Percentiles rank a stretch among this genome's conserved stretches.
phyloP scores from a whole-genome alignment of 1,140 invertebrate species.

The Tetraneura akinire region DNA sequence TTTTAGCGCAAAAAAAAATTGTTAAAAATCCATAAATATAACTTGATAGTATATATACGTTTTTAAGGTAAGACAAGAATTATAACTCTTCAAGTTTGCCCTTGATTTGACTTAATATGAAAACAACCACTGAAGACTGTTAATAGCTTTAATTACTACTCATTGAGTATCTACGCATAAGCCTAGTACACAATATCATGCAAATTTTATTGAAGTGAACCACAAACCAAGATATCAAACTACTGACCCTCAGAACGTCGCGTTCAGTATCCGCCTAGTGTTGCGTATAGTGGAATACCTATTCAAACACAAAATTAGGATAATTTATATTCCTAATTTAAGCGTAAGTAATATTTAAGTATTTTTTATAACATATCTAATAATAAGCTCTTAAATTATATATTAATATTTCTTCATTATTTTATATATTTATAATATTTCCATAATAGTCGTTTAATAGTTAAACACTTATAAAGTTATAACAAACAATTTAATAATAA shows the following conservation, averaged over 20 bases:
- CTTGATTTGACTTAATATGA: slow-evolving; percentile 45
- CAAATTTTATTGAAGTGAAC: slow-evolving; percentile 47
- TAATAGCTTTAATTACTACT: slow-evolving; percentile 47
- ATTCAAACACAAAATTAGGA: neutral
- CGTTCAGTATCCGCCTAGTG: slow-evolving; percentile 39
- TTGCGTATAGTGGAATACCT: slow-evolving; percentile 23
- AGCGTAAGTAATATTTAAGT: slow-evolving; percentile 15
- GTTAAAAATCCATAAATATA: neutral
- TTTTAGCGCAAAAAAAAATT: neutral
- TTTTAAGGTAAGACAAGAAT: slow-evolving; percentile 3
- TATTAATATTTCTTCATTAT: no score
- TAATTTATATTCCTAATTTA: neutral
- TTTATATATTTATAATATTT: no score
- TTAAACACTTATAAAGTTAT: no score
- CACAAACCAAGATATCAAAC: slow-evolving; percentile 38
- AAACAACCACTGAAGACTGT: slow-evolving; percentile 48
- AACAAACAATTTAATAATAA: no score
- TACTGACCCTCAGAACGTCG: slow-evolving; percentile 8
- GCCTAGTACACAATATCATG: slow-evolving; percentile 27
- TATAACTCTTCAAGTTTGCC: slow-evolving; percentile 42
- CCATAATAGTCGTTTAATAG: no score
- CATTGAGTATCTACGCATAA: slow-evolving; percentile 44
- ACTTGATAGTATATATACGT: neutral
- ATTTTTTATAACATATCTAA: neutral
- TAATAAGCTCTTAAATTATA: no score